Conservation (phyloP, 2,113 vertebrate genomes). For the Elephantulus edwardii region DNA sequence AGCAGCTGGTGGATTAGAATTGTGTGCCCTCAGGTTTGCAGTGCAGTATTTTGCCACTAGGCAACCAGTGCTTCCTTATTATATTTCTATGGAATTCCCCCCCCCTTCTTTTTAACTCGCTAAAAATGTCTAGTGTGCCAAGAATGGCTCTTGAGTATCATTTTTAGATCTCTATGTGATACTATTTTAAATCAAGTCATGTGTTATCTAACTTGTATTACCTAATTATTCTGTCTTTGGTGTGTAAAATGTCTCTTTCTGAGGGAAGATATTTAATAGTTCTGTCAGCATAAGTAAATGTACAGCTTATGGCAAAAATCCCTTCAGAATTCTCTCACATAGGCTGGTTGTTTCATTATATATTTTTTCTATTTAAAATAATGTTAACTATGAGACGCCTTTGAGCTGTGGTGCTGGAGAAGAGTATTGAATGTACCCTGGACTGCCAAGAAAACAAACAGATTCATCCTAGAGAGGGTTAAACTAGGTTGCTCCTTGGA, state of each 20-base stretch:
- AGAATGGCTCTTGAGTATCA: neutral
- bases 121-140: neutral
- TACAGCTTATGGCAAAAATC: neutral
- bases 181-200: neutral
- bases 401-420: no score
- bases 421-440: no score
- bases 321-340: neutral
- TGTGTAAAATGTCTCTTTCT: neutral
- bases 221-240: neutral
- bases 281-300: neutral
- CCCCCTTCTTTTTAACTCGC: neutral
- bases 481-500: no score
- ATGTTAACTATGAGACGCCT: neutral
- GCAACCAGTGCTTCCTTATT: neutral
- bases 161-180: no score
- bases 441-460: no score
- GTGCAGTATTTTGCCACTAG: no score
- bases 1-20: no score
- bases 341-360: neutral
- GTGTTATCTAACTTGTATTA: neutral
- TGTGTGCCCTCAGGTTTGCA: no score
- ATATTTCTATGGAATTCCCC: neutral
- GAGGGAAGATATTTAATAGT: neutral
- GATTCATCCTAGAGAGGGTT: no score
- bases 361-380: neutral